A percentile compares a stretch with the other conserved stretches of the same genome.
Conservation (phyloP, 1,140 invertebrate species). For the Drosophila santomea region DNA sequence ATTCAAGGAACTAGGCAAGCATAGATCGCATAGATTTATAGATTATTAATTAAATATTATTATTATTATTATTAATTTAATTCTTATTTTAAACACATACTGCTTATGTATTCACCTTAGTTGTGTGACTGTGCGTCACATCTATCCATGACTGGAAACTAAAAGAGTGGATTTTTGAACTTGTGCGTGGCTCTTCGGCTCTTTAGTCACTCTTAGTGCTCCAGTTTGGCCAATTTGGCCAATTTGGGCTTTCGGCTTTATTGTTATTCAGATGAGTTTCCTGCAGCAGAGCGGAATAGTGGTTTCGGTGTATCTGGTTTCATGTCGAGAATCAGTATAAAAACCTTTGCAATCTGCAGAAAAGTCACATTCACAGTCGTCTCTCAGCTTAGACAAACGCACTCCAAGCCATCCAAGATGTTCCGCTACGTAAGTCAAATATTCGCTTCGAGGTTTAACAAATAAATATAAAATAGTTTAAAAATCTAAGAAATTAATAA, state of each 20-base stretch:
- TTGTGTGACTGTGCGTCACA: constrained; percentile 21
- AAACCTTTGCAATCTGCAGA: constrained; percentile 37
- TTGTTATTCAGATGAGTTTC: constrained; percentile 80
- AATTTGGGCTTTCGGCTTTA: constrained; percentile 29
- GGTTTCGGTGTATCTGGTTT: constrained; percentile 50
- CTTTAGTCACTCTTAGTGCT: constrained; percentile 32
- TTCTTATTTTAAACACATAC: background rate
- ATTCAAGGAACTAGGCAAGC: too few relatives aligned
- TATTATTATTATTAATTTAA: too few relatives aligned
- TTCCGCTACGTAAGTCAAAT: constrained; percentile 74
- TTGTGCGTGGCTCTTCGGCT: constrained; percentile 13
- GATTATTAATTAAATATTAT: too few relatives aligned
- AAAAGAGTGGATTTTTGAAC: constrained; percentile 11
- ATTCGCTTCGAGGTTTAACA: too few relatives aligned
- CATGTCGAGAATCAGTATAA: constrained; percentile 66
- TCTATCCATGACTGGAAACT: constrained; percentile 39
- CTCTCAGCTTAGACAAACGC: constrained; percentile 47
- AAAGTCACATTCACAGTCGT: constrained; percentile 62
- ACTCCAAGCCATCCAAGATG: constrained; percentile 54
- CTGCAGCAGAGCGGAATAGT: constrained; percentile 53
- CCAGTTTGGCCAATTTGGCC: constrained; percentile 52
- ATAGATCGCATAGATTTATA: too few relatives aligned
- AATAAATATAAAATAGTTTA: background rate
- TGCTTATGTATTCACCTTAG: background rate
- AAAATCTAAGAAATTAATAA: background rate